Evolutionary conservation across 2,797 vertebrate genomes (phyloP).

Genomic region (Poeciliopsis turneri): DNA sequence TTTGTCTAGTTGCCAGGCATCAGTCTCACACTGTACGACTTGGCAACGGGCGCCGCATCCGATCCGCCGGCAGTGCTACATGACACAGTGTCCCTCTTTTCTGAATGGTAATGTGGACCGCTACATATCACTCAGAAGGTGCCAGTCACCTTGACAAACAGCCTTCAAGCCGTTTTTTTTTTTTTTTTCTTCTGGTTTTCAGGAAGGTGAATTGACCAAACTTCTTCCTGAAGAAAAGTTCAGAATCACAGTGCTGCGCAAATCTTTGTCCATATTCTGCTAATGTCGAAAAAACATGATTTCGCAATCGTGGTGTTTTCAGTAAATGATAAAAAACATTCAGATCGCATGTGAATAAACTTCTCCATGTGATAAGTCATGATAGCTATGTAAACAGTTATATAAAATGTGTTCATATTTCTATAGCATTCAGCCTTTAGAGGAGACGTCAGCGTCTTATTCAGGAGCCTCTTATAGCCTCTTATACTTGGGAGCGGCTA

Average conservation of each 20-base stretch:
- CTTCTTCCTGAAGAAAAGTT: background rate
- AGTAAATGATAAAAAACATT: too few species aligned
- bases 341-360: too few species aligned
- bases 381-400: too few species aligned
- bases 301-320: too few species aligned
- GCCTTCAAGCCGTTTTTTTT: background rate
- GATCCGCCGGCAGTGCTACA: conserved; percentile 48
- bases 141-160: conserved; percentile 17
- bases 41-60: conserved; percentile 44
- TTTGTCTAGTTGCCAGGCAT: conserved; percentile 34
- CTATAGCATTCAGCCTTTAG: too few species aligned
- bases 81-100: conserved; percentile 47
- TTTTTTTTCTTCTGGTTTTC: background rate
- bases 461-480: too few species aligned
- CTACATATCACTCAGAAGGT: conserved; percentile 27
- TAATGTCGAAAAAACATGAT: too few species aligned
- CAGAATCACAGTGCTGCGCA: background rate
- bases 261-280: too few species aligned
- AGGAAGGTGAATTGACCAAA: background rate
- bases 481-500: too few species aligned
- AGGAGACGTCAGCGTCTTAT: too few species aligned
- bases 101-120: conserved; percentile 19
- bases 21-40: conserved; percentile 27
- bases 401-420: too few species aligned
- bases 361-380: too few species aligned